Conservation (phyloP, 2,888 invertebrate species). For the Ennomos erosarius region DNA sequence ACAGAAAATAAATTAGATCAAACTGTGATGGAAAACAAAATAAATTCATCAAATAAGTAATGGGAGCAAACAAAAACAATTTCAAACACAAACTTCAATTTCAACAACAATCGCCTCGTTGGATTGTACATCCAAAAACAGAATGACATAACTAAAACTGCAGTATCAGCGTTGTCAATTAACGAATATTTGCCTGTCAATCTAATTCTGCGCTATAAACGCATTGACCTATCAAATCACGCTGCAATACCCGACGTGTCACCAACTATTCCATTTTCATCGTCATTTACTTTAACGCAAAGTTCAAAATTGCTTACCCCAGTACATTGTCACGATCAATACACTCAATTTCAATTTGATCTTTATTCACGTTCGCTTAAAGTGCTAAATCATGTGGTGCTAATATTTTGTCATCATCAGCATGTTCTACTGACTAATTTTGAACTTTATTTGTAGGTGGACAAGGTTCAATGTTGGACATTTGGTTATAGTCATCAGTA, state of each 20-base stretch:
- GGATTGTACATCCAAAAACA: constrained; percentile 11
- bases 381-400: constrained; percentile 20
- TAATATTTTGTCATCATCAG: constrained; percentile 15
- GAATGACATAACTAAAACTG: constrained; percentile 31
- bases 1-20: no score
- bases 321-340: constrained; percentile 4
- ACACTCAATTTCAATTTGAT: constrained; percentile 14
- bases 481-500: constrained; percentile 6
- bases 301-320: constrained; percentile 19
- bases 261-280: constrained; percentile 26
- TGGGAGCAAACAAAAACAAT: no score
- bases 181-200: constrained; percentile 36
- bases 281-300: constrained; percentile 20
- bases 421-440: neutral
- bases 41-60: no score
- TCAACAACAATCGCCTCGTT: neutral
- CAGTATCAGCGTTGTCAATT: constrained; percentile 32
- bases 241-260: constrained; percentile 10
- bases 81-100: constrained; percentile 3
- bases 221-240: constrained; percentile 19
- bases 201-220: constrained; percentile 27
- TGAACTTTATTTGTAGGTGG: neutral
- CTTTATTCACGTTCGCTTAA: constrained; percentile 11
- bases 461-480: constrained; percentile 3
- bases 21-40: no score